Percentiles rank a stretch among this genome's conserved stretches.
Evolutionary conservation across 2,113 vertebrate genomes (phyloP).

Genomic region (Procavia capensis): DNA sequence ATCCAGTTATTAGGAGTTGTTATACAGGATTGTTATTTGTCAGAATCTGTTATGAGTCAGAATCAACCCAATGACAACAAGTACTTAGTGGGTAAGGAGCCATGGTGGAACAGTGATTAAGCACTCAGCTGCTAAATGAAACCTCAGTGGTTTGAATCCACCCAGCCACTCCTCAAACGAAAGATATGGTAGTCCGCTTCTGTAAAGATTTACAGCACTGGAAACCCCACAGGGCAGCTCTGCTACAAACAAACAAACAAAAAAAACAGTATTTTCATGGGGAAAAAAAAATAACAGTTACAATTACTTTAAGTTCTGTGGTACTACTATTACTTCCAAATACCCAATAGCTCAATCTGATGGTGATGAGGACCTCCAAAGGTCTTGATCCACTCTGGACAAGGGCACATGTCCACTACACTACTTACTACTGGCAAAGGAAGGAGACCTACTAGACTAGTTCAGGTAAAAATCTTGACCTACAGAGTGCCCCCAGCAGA

Average conservation of each 20-base stretch:
- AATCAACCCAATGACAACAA: too few species aligned
- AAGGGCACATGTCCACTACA: background rate
- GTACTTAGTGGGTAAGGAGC: too few species aligned
- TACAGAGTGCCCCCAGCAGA: background rate
- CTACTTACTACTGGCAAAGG: background rate
- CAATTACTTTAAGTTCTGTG: background rate
- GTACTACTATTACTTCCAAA: slow-evolving; percentile 3
- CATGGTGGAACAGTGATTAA: too few species aligned
- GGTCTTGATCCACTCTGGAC: background rate
- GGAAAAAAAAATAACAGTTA: slow-evolving; percentile 19
- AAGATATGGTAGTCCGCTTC: too few species aligned
- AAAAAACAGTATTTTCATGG: background rate
- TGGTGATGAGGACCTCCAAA: background rate
- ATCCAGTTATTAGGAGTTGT: too few species aligned
- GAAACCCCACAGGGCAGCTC: too few species aligned
- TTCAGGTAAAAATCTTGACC: slow-evolving; percentile 19
- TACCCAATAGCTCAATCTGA: background rate
- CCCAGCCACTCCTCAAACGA: too few species aligned
- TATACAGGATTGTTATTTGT: too few species aligned
- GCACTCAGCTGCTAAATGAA: too few species aligned
- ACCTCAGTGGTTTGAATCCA: too few species aligned
- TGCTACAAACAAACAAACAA: background rate
- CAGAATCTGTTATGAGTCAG: too few species aligned
- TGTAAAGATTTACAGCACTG: too few species aligned
- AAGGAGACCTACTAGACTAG: background rate